phyloP scores from a whole-genome alignment of 1,140 invertebrate species.

The Parasteatoda tepidariorum region DNA sequence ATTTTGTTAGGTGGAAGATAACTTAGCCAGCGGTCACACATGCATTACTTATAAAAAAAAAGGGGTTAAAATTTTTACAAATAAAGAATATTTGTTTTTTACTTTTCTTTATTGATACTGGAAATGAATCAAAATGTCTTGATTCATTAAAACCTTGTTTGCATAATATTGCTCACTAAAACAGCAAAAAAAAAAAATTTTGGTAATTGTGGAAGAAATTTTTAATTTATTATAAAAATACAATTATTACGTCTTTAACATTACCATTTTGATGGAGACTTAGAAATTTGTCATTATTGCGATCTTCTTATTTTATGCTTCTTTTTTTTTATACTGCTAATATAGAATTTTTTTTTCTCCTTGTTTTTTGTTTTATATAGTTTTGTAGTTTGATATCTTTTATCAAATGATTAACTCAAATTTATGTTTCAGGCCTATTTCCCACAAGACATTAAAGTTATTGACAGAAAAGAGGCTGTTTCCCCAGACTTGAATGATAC shows the following conservation, averaged over 20 bases:
- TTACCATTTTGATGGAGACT: too few relatives aligned
- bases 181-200: too few relatives aligned
- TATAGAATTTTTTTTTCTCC: background rate
- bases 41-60: too few relatives aligned
- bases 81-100: too few relatives aligned
- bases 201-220: background rate
- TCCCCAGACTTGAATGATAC: constrained; percentile 1
- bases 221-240: background rate
- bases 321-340: background rate
- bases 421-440: constrained; percentile 23
- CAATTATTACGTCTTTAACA: background rate
- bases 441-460: constrained; percentile 39
- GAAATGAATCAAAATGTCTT: too few relatives aligned
- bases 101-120: too few relatives aligned
- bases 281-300: too few relatives aligned
- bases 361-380: background rate
- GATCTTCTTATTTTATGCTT: background rate
- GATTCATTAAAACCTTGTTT: too few relatives aligned
- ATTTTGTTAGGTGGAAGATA: too few relatives aligned
- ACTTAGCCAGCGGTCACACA: too few relatives aligned
- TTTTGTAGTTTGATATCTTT: background rate
- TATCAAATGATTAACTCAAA: background rate
- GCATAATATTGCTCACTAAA: too few relatives aligned
- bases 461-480: constrained; percentile 34
- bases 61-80: too few relatives aligned